Conservation (phyloP, 2,797 vertebrate genomes). For the Aselliscus stoliczkanus region DNA sequence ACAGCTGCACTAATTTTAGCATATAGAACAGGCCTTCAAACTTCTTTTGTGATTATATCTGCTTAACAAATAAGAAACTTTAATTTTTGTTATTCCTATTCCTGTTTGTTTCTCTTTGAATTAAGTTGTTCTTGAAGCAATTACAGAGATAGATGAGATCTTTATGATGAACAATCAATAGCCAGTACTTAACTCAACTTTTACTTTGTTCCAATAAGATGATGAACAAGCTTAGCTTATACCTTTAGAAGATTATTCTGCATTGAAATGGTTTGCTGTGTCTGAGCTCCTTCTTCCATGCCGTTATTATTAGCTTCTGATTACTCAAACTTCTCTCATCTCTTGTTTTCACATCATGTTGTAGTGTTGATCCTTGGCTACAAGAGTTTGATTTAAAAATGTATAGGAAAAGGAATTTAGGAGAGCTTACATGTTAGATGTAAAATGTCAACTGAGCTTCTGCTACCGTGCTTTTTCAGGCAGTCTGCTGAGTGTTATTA, state of each 20-base stretch:
- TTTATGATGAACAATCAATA: slow-evolving; percentile 27
- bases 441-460: slow-evolving; percentile 34
- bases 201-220: slow-evolving; percentile 1
- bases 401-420: neutral
- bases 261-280: slow-evolving; percentile 1
- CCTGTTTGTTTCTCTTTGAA: slow-evolving; percentile 30
- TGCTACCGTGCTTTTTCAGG: neutral
- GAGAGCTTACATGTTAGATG: neutral
- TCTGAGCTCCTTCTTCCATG: neutral
- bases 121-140: slow-evolving; percentile 36
- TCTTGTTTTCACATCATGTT: slow-evolving; percentile 27
- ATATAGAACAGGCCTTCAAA: neutral
- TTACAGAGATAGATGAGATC: neutral
- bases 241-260: neutral
- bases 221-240: slow-evolving; percentile 2
- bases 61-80: neutral
- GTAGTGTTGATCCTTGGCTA: neutral
- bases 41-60: neutral
- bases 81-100: slow-evolving; percentile 11
- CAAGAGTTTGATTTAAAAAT: slow-evolving; percentile 39
- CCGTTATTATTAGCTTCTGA: slow-evolving; percentile 15
- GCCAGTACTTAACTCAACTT: neutral
- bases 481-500: neutral
- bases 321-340: neutral
- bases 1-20: neutral